Evolutionary conservation across 2,797 vertebrate genomes (phyloP).

Genomic region (Pipistrellus pygmaeus): DNA sequence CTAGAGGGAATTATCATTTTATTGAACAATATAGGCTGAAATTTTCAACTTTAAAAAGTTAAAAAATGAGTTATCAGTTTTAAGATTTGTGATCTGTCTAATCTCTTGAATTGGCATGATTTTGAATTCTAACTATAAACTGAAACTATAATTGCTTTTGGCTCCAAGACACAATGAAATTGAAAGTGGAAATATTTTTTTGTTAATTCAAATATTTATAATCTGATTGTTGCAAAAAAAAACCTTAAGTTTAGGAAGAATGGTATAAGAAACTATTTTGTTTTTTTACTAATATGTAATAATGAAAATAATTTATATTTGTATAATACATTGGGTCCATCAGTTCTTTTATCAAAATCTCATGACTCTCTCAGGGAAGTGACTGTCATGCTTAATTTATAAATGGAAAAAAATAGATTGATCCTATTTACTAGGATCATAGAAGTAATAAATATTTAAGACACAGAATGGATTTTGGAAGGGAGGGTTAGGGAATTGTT

Average conservation of each 20-base stretch:
- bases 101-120: conserved; percentile 8
- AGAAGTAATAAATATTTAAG: neutral
- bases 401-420: neutral
- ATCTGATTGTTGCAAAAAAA: neutral
- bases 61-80: neutral
- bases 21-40: neutral
- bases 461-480: neutral
- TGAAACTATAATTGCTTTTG: neutral
- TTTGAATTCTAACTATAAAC: conserved; percentile 27
- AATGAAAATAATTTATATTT: conserved; percentile 5
- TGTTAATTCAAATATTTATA: neutral
- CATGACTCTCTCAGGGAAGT: neutral
- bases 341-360: neutral
- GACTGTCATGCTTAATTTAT: neutral
- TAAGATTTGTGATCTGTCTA: neutral
- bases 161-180: neutral
- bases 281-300: neutral
- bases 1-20: neutral
- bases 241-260: neutral
- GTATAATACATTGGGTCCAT: neutral
- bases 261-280: neutral
- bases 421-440: neutral
- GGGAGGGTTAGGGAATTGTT: neutral
- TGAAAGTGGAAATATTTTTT: neutral
- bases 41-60: neutral